A percentile compares a stretch with the other conserved stretches of the same genome.
Evolutionary conservation across 2,113 vertebrate genomes (phyloP).

Genomic region (Urocolius indicus): DNA sequence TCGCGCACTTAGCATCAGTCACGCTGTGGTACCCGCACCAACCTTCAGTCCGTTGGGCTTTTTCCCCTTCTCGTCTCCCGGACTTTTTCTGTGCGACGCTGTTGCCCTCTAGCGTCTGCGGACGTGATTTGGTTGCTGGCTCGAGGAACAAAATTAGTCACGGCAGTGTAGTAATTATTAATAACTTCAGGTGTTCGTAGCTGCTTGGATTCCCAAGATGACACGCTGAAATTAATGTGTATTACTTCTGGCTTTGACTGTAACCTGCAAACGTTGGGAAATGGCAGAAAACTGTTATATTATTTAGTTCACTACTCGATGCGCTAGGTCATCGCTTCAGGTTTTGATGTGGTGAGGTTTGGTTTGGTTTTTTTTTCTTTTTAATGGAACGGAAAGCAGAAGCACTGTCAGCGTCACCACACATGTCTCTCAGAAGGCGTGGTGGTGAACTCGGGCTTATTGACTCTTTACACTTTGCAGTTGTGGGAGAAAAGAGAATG

Average conservation of each 20-base stretch:
- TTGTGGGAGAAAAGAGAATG: neutral
- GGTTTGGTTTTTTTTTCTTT: neutral
- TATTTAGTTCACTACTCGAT: neutral
- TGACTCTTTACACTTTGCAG: neutral
- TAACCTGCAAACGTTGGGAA: neutral
- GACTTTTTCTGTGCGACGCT: conserved; percentile 19
- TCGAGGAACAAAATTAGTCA: neutral
- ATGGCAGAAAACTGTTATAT: neutral
- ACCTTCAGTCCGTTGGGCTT: neutral
- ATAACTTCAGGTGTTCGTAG: neutral
- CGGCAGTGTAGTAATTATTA: neutral
- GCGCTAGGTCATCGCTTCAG: neutral
- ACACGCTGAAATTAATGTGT: neutral
- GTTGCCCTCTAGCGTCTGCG: conserved; percentile 79
- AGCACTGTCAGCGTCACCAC: neutral
- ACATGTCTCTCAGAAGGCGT: rapidly evolving
- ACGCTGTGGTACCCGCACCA: neutral
- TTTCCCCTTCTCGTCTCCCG: rapidly evolving
- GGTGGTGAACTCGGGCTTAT: neutral
- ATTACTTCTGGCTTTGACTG: neutral
- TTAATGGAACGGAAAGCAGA: neutral
- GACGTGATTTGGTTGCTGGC: neutral
- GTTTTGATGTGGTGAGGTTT: neutral
- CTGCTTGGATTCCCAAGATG: neutral
- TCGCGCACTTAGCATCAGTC: conserved; percentile 24